Conservation (phyloP, 2,797 vertebrate species). For the Okamejei kenojei region DNA sequence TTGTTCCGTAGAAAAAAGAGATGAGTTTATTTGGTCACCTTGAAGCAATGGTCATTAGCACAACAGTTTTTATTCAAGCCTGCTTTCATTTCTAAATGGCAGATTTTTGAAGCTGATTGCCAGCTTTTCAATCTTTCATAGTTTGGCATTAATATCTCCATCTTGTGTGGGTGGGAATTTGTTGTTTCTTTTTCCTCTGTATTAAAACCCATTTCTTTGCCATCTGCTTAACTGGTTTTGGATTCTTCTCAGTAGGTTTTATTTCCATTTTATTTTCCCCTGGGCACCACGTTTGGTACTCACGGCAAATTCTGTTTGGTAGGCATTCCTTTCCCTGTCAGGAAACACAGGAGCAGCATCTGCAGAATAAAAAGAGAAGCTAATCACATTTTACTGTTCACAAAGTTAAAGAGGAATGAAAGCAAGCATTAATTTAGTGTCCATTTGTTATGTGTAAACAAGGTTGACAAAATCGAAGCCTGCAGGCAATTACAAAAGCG, state of each 20-base stretch:
- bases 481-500: background rate
- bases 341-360: background rate
- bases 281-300: constrained; percentile 11
- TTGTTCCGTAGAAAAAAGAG: background rate
- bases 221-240: background rate
- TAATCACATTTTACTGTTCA: background rate
- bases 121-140: background rate
- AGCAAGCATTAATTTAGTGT: background rate
- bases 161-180: background rate
- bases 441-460: background rate
- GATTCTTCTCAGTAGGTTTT: constrained; percentile 1
- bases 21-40: background rate
- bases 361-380: background rate
- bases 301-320: background rate
- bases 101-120: background rate
- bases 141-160: background rate
- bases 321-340: background rate
- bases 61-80: background rate
- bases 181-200: constrained; percentile 1
- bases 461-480: background rate
- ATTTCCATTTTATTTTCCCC: constrained; percentile 4
- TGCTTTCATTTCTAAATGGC: background rate
- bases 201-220: background rate
- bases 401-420: background rate
- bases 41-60: background rate